These are phyloP conservation scores for Thumatha senex DNA, from an alignment of 2,888 invertebrate species.

Conservation along the genomic window DNA sequence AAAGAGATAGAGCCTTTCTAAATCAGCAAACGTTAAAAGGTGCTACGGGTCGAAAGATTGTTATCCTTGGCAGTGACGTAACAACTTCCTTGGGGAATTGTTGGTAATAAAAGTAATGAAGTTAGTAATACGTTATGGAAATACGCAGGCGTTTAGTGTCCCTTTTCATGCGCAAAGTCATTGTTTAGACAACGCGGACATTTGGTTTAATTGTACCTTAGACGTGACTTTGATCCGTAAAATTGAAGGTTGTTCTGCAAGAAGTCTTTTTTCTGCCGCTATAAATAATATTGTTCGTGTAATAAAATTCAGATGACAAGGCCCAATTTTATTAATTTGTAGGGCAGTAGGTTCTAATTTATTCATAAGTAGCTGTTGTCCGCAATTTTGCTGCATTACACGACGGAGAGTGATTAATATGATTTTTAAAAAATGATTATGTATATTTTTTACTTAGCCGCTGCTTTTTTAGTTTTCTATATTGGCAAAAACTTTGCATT, in stretches of 20 bases:
- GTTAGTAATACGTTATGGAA: constrained; percentile 32
- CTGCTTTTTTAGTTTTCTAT: too few relatives aligned
- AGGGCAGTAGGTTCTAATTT: neutral
- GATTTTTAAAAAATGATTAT: too few relatives aligned
- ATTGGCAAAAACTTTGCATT: too few relatives aligned
- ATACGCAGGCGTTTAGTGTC: constrained; percentile 28
- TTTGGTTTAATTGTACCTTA: constrained; percentile 15
- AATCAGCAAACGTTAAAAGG: constrained; percentile 12
- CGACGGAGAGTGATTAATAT: too few relatives aligned
- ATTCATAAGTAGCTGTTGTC: neutral
- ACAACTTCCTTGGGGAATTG: constrained; percentile 19
- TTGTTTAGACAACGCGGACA: too few relatives aligned
- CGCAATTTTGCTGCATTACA: neutral
- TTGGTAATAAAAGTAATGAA: constrained; percentile 37
- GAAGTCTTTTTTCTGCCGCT: neutral
- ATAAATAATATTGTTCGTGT: neutral
- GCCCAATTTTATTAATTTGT: neutral
- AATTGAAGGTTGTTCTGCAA: neutral
- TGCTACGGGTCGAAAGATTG: constrained; percentile 7
- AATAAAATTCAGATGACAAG: neutral
- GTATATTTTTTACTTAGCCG: too few relatives aligned
- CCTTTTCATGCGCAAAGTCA: constrained; percentile 14
- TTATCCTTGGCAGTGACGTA: constrained; percentile 28
- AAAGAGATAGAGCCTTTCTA: neutral
- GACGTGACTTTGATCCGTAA: constrained; percentile 5